Base-by-base conservation (phyloP, 2,888 invertebrate genomes). In the Lomographa bimaculata region DNA sequence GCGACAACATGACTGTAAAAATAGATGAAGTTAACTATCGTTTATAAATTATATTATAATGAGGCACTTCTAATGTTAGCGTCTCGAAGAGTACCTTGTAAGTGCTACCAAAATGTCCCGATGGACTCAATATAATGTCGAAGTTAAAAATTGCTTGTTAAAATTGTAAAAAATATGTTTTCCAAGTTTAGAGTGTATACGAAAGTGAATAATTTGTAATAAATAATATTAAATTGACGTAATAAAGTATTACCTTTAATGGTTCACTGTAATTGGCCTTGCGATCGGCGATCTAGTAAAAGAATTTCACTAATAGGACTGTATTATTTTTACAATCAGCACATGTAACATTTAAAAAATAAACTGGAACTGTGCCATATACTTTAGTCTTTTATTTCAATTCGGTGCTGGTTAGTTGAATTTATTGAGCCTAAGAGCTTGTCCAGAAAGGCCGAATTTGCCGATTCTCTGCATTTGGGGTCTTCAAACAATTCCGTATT, bases 301-400 rank as follows among this genome's bases (percentile, higher is more conserved):
- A 79, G 68, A 72, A 79, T 77, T 78, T 79, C 77, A 80, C 79
- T 83, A 82, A 84, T 86, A 72, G 78, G 80, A 86, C 83, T 86
- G 86, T 86, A 84, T 86, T 86, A 86, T 87, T 87, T 85, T 87
- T 89, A 84, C 84, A 84, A 79, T 79, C 81, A 85, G 85, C 81
- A 86, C 84, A 83, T 86, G 84, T 86, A 86, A 85, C 78, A 75
- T 75, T 76, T 61, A 77, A 82, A 79, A 76, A 86, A 82, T 84
- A 87, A 86, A 87, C 85, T 86, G 86, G 81, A 87, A 83, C 81
- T 85, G 87, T 89, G 87, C 87, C 87, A 89, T 87, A 84, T 71
- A 61, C 29, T 53, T 52, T 53, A 64, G 57, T 45, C 57, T 81
- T 79, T 68, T 44, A 62, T 66, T 60, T 43, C 23, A 20, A 7